These are phyloP conservation scores for Drosophila burlai DNA, from an alignment of 1,140 invertebrate genomes.

Conservation along the genomic window DNA sequence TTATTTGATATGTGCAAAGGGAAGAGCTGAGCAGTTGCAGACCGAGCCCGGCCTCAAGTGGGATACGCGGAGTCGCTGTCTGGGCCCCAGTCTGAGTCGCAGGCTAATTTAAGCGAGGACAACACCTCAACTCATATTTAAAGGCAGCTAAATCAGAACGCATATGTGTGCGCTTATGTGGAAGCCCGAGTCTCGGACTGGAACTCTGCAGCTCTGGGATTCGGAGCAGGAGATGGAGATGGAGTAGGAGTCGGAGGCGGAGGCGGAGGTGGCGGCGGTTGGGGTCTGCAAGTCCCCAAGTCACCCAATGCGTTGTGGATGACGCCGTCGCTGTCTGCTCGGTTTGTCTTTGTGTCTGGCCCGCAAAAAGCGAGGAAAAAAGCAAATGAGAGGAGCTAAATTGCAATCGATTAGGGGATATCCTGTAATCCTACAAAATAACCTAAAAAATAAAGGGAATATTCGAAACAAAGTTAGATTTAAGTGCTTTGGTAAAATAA, in stretches of 20 bases:
- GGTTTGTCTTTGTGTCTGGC: slow-evolving; percentile 79
- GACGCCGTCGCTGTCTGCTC: slow-evolving; percentile 57
- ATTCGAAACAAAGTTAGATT: rapidly evolving
- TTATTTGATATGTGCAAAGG: slow-evolving; percentile 44
- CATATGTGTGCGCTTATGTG: slow-evolving; percentile 56
- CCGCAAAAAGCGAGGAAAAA: slow-evolving; percentile 53
- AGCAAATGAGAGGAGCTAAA: slow-evolving; percentile 5
- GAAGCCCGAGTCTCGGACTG: slow-evolving; percentile 47
- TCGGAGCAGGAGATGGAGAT: slow-evolving; percentile 24
- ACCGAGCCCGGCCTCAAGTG: slow-evolving; percentile 22
- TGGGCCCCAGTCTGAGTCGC: slow-evolving; percentile 42
- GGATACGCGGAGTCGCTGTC: slow-evolving; percentile 23
- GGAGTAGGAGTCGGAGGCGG: neutral
- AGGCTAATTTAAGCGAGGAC: slow-evolving; percentile 84
- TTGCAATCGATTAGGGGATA: neutral
- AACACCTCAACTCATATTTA: slow-evolving; percentile 84
- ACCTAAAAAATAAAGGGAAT: no score
- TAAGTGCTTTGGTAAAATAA: neutral
- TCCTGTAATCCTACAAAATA: neutral
- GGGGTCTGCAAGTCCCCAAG: slow-evolving; percentile 37
- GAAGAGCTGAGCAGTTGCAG: slow-evolving; percentile 12
- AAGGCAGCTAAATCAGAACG: slow-evolving; percentile 79
- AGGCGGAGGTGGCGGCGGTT: neutral
- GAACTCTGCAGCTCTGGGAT: neutral
- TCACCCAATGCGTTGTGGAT: slow-evolving; percentile 48